Conservation (phyloP, 2,888 invertebrate genomes). For the Acanthosepion pharaonis region DNA sequence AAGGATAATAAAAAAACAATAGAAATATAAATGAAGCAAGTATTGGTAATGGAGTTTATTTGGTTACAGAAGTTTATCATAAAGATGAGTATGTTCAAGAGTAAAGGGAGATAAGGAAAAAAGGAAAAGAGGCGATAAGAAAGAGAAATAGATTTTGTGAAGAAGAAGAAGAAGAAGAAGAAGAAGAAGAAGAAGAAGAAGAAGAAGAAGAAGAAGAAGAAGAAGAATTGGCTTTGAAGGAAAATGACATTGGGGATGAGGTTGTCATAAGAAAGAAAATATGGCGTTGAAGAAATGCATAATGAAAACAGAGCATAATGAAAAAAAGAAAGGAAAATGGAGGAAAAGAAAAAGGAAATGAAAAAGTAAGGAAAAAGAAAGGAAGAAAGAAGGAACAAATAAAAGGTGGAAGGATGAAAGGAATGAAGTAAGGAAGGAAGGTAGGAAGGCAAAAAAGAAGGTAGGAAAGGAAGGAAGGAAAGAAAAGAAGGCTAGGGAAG, state of each 20-base stretch:
- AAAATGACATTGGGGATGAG: not conserved
- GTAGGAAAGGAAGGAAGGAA: not conserved
- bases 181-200: not conserved
- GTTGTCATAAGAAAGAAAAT: no score
- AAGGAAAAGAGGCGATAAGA: not conserved
- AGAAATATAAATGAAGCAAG: no score
- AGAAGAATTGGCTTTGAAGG: no score
- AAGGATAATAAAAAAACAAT: no score
- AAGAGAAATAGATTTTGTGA: not conserved
- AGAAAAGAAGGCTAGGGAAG: not conserved
- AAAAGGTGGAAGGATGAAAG: not conserved
- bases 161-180: not conserved
- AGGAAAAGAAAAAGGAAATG: no score
- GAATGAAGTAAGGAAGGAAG: not conserved
- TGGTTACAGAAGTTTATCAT: no score
- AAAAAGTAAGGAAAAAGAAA: not conserved
- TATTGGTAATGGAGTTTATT: no score
- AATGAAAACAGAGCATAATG: no score
- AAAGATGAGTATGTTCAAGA: not conserved
- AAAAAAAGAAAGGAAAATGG: not conserved
- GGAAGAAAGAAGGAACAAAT: not conserved
- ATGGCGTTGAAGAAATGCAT: no score
- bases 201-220: not conserved
- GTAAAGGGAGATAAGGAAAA: no score
- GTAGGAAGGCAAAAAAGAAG: not conserved